Evolutionary conservation across 2,113 vertebrate genomes (phyloP).

Genomic region (Notothenia rossii): DNA sequence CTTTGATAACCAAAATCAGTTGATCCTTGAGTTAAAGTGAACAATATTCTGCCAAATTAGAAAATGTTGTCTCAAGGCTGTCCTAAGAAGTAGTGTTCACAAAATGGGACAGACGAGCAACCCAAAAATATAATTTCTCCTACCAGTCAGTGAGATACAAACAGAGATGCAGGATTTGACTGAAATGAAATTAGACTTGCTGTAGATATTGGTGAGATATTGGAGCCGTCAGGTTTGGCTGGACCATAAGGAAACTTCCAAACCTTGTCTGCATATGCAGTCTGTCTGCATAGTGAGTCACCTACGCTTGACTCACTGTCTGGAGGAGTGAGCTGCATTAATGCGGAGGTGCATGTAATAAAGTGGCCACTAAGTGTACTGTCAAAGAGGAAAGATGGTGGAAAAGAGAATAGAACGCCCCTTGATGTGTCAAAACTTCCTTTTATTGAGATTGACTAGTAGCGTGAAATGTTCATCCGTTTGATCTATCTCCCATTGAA

Average conservation of each 20-base stretch:
- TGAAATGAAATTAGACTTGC: background rate
- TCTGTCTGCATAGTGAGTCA: conserved; percentile 47
- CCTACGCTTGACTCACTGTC: conserved; percentile 44
- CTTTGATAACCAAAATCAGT: too few species aligned
- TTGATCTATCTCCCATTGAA: conserved; percentile 70
- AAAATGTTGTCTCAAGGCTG: too few species aligned
- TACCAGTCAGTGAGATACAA: too few species aligned
- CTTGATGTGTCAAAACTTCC: conserved; percentile 68
- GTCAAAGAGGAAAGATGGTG: conserved; percentile 40
- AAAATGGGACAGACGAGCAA: too few species aligned
- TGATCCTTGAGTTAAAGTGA: too few species aligned
- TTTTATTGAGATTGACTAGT: conserved; percentile 63
- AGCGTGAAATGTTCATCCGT: conserved; percentile 72
- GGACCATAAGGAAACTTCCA: conserved; percentile 36
- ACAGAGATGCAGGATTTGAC: background rate
- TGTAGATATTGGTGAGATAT: conserved; percentile 21
- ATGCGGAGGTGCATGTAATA: conserved; percentile 35
- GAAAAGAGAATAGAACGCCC: conserved; percentile 28
- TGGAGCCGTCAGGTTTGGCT: conserved; percentile 10
- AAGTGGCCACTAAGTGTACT: conserved; percentile 47
- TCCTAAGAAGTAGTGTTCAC: too few species aligned
- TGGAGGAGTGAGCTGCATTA: conserved; percentile 40
- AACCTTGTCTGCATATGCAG: conserved; percentile 24
- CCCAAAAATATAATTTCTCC: too few species aligned
- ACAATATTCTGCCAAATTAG: too few species aligned